Evolutionary conservation across 2,113 vertebrate species (phyloP).

Genomic region (Rattus rattus): DNA sequence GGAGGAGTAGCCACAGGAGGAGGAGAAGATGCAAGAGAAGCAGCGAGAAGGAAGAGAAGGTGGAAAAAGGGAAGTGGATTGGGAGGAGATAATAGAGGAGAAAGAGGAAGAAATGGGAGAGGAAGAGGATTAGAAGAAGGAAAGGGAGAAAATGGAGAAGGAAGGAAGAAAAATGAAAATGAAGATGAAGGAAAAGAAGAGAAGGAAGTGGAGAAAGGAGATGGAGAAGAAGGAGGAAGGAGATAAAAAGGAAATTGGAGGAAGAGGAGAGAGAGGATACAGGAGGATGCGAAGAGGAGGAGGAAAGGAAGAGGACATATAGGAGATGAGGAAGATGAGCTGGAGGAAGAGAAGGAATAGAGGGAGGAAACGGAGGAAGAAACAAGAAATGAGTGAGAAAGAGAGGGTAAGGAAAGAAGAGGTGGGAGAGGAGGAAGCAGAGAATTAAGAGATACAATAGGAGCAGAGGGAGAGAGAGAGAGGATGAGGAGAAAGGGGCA

Average conservation of each 20-base stretch:
- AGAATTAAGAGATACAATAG: not conserved
- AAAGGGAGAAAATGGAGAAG: not conserved
- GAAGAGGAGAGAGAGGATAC: no score
- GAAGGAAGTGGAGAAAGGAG: not conserved
- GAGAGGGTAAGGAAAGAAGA: not conserved
- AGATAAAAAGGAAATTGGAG: fast-evolving
- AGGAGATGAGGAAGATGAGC: not conserved
- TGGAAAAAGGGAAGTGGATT: not conserved
- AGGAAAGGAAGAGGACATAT: not conserved
- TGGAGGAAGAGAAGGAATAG: not conserved
- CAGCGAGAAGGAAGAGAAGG: not conserved
- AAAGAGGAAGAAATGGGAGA: not conserved
- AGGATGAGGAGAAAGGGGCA: not conserved
- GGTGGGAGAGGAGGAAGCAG: not conserved
- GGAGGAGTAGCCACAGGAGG: not conserved
- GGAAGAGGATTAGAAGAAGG: not conserved
- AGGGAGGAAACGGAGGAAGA: not conserved
- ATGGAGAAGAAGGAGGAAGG: not conserved
- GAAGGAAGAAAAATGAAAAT: not conserved
- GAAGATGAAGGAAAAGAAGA: not conserved
- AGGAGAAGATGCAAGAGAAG: not conserved
- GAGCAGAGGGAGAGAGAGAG: not conserved
- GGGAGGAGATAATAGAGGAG: not conserved
- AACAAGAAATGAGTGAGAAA: not conserved
- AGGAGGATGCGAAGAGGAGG: not conserved